These are phyloP conservation scores for Amyelois transitella DNA, from an alignment of 1,140 invertebrate genomes.

Conservation along the genomic window DNA sequence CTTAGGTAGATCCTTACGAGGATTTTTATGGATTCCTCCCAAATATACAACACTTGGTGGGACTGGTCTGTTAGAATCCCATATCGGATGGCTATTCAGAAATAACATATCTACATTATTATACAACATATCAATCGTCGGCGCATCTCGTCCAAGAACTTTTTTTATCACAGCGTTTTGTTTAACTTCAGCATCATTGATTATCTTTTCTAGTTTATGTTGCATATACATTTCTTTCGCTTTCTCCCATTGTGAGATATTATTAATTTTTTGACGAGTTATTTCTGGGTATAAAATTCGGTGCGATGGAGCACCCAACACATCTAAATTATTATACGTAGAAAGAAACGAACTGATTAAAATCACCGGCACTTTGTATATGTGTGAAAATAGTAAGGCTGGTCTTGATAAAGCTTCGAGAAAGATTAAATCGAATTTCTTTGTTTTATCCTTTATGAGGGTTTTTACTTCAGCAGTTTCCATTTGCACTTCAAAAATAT, in stretches of 20 bases:
- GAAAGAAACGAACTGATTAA: constrained; percentile 32
- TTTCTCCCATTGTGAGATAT: constrained; percentile 21
- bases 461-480: constrained; percentile 18
- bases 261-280: not conserved
- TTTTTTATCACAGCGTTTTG: constrained; percentile 16
- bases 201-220: constrained; percentile 1
- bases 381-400: constrained; percentile 20
- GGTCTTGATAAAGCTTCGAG: constrained; percentile 19
- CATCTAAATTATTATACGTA: constrained; percentile 5
- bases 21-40: constrained; percentile 56
- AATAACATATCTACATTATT: constrained; percentile 64
- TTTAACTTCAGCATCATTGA: not conserved
- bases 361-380: constrained; percentile 35
- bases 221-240: constrained; percentile 12
- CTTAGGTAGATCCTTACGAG: constrained; percentile 43
- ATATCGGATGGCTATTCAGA: constrained; percentile 72
- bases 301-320: constrained; percentile 25
- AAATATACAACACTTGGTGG: constrained; percentile 74
- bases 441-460: constrained; percentile 18
- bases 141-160: constrained; percentile 50
- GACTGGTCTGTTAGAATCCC: constrained; percentile 69
- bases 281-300: constrained; percentile 28
- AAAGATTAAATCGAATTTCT: constrained; percentile 33
- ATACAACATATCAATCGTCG: constrained; percentile 46
- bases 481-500: constrained; percentile 21